Evolutionary conservation across 2,888 invertebrate species (phyloP), one percentile per base, ranked within the genome.

Genomic region (Parelbella ahira): DNA sequence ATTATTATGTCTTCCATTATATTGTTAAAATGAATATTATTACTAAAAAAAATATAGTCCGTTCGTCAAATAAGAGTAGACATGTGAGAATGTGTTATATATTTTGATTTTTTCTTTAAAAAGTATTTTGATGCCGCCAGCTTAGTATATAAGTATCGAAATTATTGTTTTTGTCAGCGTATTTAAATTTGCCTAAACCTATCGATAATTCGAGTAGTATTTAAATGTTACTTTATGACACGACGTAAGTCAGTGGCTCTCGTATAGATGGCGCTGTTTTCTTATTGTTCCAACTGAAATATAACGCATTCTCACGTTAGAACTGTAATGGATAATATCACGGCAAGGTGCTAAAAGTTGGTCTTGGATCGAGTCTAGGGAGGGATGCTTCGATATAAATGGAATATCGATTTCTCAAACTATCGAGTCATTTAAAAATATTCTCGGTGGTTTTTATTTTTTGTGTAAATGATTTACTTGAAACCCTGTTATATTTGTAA

Each of bases 291-390:
- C 24, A 20, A 24, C n/a, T 25, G 15, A 39, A 36, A 23, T 45
- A 37, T 41, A 30, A 33, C 38, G 32, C 29, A 43, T 44, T 46
- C 28, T 41, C n/a, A n/a, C n/a, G n/a, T n/a, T n/a, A n/a, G n/a
- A n/a, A n/a, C n/a, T 38, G 28, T 34, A 46, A 43, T 34, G 47
- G 47, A 48, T 55, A 60, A 66, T 69, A 69, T 69, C 69, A 64
- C 42, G 68, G 68, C 44, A 55, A 59, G 69, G 69, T 69, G 69
- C 67, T 69, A 68, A 38, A 51, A 4, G 12, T 13, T 6, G 29
- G 30, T 38, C 7, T 38, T 38, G 38, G 38, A 38, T 2, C 8
- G 30, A 13, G 5, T 20, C 2, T 9, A 4, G 24, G 23, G n/a
- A n/a, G n/a, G n/a, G n/a, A n/a, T n/a, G n/a, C n/a, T n/a, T n/a